These are phyloP conservation scores for Dendrolimus kikuchii DNA, from an alignment of 1,140 invertebrate species.

Conservation along the genomic window DNA sequence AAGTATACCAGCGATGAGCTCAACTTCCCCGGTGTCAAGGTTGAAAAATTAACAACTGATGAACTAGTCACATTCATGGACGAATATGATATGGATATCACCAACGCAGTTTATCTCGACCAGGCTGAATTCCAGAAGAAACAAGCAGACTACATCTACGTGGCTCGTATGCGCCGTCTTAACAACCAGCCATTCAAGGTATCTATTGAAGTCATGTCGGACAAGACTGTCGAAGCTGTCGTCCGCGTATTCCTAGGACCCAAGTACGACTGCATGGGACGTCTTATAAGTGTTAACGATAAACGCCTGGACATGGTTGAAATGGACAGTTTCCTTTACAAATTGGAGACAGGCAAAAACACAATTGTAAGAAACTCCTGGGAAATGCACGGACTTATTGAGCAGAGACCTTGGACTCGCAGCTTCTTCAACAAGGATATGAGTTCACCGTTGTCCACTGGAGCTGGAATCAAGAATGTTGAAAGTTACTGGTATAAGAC, in stretches of 20 bases:
- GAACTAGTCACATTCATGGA: slow-evolving; percentile 82
- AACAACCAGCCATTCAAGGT: slow-evolving; percentile 76
- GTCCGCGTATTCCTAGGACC: slow-evolving; percentile 76
- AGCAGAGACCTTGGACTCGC: slow-evolving; percentile 48
- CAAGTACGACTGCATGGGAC: slow-evolving; percentile 73
- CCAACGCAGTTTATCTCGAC: slow-evolving; percentile 73
- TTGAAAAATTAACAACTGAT: slow-evolving; percentile 76
- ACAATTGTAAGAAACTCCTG: slow-evolving; percentile 68
- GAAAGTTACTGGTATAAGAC: slow-evolving; percentile 70
- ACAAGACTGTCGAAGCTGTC: slow-evolving; percentile 69
- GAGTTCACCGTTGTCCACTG: slow-evolving; percentile 43
- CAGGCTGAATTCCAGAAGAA: slow-evolving; percentile 50
- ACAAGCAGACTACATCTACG: slow-evolving; percentile 56
- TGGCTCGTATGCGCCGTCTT: slow-evolving; percentile 58
- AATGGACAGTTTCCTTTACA: slow-evolving; percentile 78
- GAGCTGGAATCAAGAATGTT: slow-evolving; percentile 48
- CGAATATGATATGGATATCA: slow-evolving; percentile 78
- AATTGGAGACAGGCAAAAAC: slow-evolving; percentile 77
- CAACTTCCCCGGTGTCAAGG: slow-evolving; percentile 74
- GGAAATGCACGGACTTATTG: slow-evolving; percentile 54
- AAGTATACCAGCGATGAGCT: slow-evolving; percentile 76
- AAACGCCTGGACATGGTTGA: slow-evolving; percentile 76
- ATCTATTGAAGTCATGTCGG: slow-evolving; percentile 72
- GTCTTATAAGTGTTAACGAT: slow-evolving; percentile 67
- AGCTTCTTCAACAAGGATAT: slow-evolving; percentile 35